A percentile compares a stretch with the other conserved stretches of the same genome.
Evolutionary conservation across 2,797 vertebrate species (phyloP).

Genomic region (Morus bassanus): DNA sequence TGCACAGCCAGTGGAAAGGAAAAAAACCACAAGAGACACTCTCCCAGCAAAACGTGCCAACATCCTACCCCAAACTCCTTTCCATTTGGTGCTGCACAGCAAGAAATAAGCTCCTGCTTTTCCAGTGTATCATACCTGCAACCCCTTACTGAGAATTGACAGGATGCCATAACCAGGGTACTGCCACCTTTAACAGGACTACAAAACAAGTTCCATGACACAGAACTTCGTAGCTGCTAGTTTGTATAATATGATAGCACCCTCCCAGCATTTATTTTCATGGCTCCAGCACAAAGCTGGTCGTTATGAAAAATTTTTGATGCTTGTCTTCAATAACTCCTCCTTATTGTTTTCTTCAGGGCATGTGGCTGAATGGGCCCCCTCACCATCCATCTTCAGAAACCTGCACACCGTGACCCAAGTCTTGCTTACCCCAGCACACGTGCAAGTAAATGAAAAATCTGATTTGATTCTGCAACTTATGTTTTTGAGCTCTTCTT

Average conservation of each 20-base stretch:
- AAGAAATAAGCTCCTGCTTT: background rate
- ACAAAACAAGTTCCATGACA: background rate
- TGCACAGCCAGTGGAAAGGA: background rate
- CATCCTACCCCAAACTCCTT: background rate
- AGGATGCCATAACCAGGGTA: background rate
- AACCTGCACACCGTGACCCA: background rate
- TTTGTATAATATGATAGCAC: background rate
- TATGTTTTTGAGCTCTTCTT: background rate
- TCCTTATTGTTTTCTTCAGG: background rate
- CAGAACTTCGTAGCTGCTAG: background rate
- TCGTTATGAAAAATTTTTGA: background rate
- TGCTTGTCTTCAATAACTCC: background rate
- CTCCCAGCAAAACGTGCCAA: background rate
- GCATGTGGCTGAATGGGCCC: background rate
- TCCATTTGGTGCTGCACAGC: background rate
- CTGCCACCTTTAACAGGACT: background rate
- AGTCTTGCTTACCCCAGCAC: background rate
- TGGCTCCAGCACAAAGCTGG: background rate
- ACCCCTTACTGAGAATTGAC: background rate
- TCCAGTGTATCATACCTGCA: rapidly evolving
- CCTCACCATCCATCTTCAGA: background rate
- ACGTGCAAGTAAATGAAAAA: background rate
- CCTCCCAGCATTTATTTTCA: background rate
- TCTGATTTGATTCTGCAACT: background rate
- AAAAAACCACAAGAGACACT: background rate